Evolutionary conservation across 2,113 vertebrate genomes (phyloP).

Genomic region (Shinisaurus crocodilurus): DNA sequence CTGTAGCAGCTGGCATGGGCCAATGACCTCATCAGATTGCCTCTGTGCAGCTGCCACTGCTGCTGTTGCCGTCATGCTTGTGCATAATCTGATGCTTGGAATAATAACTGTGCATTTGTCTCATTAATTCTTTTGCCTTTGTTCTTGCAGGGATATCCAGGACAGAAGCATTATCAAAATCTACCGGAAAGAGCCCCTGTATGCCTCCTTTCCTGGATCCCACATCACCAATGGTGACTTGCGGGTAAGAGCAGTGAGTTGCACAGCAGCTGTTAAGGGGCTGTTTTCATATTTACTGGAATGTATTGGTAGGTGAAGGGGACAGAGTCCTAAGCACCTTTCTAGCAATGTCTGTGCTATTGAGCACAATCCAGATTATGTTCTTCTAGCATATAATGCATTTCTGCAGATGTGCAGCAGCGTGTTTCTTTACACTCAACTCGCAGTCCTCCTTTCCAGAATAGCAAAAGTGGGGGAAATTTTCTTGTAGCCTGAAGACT

Average conservation of each 20-base stretch:
- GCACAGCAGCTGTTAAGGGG: neutral
- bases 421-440: neutral
- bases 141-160: conserved; percentile 88
- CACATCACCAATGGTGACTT: conserved; percentile 97
- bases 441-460: neutral
- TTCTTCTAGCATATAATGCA: neutral
- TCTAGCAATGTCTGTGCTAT: neutral
- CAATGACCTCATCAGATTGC: neutral
- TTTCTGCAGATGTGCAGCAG: neutral
- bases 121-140: neutral
- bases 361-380: neutral
- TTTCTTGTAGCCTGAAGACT: neutral
- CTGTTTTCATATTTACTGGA: too few species aligned
- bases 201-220: conserved; percentile 91
- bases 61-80: neutral
- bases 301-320: neutral
- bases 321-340: neutral
- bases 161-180: conserved; percentile 99
- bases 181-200: conserved; percentile 96
- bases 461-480: neutral
- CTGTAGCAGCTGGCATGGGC: neutral
- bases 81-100: neutral
- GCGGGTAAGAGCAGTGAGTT: conserved; percentile 82
- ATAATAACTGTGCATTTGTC: neutral
- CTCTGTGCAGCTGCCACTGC: neutral